phyloP scores from a whole-genome alignment of 2,888 invertebrate species.

The Agrenia bidenticulata region DNA sequence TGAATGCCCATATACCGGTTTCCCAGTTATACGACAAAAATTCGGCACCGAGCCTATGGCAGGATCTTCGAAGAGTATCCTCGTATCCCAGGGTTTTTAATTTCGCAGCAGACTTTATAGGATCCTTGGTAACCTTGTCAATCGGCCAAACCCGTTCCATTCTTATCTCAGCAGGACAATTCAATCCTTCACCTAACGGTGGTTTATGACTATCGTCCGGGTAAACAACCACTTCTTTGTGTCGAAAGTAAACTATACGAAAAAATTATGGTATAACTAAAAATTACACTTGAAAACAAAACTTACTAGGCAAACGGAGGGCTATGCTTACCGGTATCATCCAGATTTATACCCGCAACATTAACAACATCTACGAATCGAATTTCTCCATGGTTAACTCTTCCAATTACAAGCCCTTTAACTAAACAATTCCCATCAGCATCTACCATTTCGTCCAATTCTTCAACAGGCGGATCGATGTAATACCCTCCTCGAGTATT shows the following conservation, averaged over 20 bases:
- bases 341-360: slow-evolving; percentile 80
- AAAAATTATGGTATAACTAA: no score
- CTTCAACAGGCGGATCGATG: slow-evolving; percentile 81
- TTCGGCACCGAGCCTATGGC: slow-evolving; percentile 38
- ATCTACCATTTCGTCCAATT: slow-evolving; percentile 70
- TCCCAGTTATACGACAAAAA: slow-evolving; percentile 45
- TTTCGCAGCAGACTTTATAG: slow-evolving; percentile 20
- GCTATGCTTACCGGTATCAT: slow-evolving; percentile 69
- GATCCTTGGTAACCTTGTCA: slow-evolving; percentile 63
- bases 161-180: slow-evolving; percentile 81
- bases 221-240: slow-evolving; percentile 93
- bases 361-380: slow-evolving; percentile 81
- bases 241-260: slow-evolving; percentile 85
- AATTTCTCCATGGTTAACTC: slow-evolving; percentile 87
- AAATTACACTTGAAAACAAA: neutral
- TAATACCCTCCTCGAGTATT: slow-evolving; percentile 83
- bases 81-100: slow-evolving; percentile 44
- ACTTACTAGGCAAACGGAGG: neutral
- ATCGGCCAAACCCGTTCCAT: slow-evolving; percentile 92
- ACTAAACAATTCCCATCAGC: slow-evolving; percentile 79
- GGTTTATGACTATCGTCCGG: slow-evolving; percentile 84
- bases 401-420: slow-evolving; percentile 82
- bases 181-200: slow-evolving; percentile 79
- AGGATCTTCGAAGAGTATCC: slow-evolving; percentile 40
- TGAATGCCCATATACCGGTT: slow-evolving; percentile 46